These are phyloP conservation scores for Anthonomus grandis DNA, from an alignment of 1,140 invertebrate species.

Conservation along the genomic window DNA sequence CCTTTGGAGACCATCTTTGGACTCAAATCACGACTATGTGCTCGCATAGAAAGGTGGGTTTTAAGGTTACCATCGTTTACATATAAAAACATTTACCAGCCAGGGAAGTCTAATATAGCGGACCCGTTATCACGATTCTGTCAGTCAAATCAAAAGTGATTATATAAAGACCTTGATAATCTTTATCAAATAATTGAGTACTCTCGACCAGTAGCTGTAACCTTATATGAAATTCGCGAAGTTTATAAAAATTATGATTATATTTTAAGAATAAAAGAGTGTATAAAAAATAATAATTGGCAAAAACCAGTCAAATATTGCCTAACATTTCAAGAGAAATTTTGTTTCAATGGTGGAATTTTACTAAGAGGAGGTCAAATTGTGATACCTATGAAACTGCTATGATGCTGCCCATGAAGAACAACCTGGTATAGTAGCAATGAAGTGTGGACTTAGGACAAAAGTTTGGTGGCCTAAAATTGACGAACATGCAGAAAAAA, in stretches of 20 bases:
- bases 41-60: conserved; percentile 44
- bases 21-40: conserved; percentile 37
- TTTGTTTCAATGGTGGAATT: conserved; percentile 9
- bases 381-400: conserved; percentile 21
- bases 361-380: conserved; percentile 17
- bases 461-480: conserved; percentile 56
- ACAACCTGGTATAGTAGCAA: conserved; percentile 53
- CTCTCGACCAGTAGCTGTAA: conserved; percentile 5
- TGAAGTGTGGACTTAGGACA: conserved; percentile 53
- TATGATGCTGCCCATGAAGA: conserved; percentile 52
- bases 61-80: conserved; percentile 41
- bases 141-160: background rate
- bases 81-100: conserved; percentile 41
- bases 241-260: conserved; percentile 5
- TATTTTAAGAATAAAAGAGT: background rate
- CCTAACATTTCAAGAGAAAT: conserved; percentile 4
- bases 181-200: conserved; percentile 4
- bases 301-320: background rate
- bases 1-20: conserved; percentile 44
- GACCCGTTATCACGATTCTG: conserved; percentile 43
- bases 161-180: background rate
- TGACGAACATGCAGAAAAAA: conserved; percentile 50
- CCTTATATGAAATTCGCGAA: conserved; percentile 7
- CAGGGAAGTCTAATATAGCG: conserved; percentile 47
- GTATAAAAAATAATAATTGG: background rate